These are phyloP conservation scores for Neosilurus mollespiculum DNA, from an alignment of 2,797 vertebrate species.

Conservation along the genomic window DNA sequence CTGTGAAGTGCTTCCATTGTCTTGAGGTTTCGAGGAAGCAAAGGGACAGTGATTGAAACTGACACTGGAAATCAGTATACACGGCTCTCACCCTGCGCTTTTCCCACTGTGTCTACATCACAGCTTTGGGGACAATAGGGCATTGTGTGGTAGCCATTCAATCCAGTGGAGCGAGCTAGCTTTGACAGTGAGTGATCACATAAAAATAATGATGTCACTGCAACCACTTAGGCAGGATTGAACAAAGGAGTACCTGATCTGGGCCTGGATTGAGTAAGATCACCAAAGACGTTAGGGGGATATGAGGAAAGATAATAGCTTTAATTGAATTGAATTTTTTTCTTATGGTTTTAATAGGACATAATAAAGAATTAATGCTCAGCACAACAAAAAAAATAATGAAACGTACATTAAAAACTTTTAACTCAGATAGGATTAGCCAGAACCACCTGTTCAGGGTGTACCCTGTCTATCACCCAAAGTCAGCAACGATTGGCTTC, in stretches of 20 bases:
- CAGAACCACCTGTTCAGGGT: no score
- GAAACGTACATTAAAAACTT: not conserved
- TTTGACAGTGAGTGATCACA: slow-evolving; percentile 72
- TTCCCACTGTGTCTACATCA: slow-evolving; percentile 64
- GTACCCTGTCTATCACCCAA: no score
- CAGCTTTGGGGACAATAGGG: slow-evolving; percentile 69
- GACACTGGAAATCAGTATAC: slow-evolving; percentile 58
- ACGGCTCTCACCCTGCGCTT: slow-evolving; percentile 59
- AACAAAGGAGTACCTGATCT: slow-evolving; percentile 69
- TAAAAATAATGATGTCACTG: slow-evolving; percentile 73
- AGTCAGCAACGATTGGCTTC: no score
- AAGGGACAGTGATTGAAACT: slow-evolving; percentile 48
- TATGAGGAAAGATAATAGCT: not conserved
- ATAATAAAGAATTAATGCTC: not conserved
- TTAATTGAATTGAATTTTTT: not conserved
- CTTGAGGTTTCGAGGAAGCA: slow-evolving; percentile 57
- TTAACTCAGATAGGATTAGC: not conserved
- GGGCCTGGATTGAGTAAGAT: slow-evolving; percentile 44
- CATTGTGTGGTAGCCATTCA: slow-evolving; percentile 73
- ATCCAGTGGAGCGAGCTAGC: slow-evolving; percentile 63
- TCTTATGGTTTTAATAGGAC: not conserved
- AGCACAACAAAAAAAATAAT: not conserved
- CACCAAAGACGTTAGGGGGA: slow-evolving; percentile 43
- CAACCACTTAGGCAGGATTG: slow-evolving; percentile 63
- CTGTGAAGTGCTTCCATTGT: slow-evolving; percentile 35